Conservation (phyloP, 2,797 vertebrate species). For the Otolemur crassicaudatus region DNA sequence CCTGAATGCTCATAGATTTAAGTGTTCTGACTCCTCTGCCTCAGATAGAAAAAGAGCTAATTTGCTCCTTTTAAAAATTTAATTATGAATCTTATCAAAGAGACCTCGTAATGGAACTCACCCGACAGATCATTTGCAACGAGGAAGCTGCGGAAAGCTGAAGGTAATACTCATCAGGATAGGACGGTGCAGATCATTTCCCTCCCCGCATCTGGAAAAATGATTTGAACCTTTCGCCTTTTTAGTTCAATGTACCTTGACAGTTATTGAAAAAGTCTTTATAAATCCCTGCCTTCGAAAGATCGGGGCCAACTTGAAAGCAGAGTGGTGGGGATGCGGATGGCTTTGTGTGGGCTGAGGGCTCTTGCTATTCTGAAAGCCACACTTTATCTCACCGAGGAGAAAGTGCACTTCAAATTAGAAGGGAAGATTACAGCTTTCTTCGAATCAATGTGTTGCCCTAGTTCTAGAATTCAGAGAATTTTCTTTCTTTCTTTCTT, state of each 20-base stretch:
- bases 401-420: slow-evolving; percentile 68
- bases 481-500: slow-evolving; percentile 45
- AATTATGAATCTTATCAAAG: slow-evolving; percentile 69
- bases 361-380: slow-evolving; percentile 63
- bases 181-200: slow-evolving; percentile 40
- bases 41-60: slow-evolving; percentile 65
- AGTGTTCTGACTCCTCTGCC: slow-evolving; percentile 41
- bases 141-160: slow-evolving; percentile 22
- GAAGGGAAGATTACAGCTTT: slow-evolving; percentile 66
- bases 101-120: slow-evolving; percentile 54
- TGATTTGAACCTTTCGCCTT: slow-evolving; percentile 36
- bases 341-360: slow-evolving; percentile 36
- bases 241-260: slow-evolving; percentile 49
- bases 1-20: background rate
- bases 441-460: slow-evolving; percentile 71
- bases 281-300: slow-evolving; percentile 19
- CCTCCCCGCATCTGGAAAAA: slow-evolving; percentile 38
- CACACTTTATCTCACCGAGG: slow-evolving; percentile 22
- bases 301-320: slow-evolving; percentile 22
- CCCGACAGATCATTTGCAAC: slow-evolving; percentile 2
- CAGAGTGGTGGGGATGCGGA: background rate
- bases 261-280: slow-evolving; percentile 57
- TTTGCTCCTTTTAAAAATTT: slow-evolving; percentile 67
- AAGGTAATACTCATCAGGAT: slow-evolving; percentile 44
- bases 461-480: slow-evolving; percentile 71